Evolutionary conservation across 1,140 invertebrate genomes (phyloP), one percentile per base, ranked within the genome.

Genomic region (Drosophila miranda): DNA sequence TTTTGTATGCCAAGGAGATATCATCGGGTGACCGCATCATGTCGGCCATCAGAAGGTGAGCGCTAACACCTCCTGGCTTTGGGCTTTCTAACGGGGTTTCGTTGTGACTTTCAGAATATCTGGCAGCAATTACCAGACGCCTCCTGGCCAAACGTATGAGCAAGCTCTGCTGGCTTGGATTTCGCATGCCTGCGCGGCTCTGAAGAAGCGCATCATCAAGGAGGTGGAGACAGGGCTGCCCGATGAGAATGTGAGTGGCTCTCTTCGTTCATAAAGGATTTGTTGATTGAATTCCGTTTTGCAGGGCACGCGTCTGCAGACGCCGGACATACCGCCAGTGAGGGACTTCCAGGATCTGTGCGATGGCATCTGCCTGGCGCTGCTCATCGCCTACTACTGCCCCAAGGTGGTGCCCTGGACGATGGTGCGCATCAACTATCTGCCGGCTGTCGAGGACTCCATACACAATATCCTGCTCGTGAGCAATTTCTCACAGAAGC

Each of bases 401-500:
- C 97, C 98, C 3, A 94, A 96, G 66, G 95, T 96, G 77, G 91
- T 99, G 64, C 94, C 95, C 46, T 95, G 97, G 93, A 93, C 92
- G 56, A 93, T 94, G 53, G 94, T 96, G 58, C 93, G 94, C 45
- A 93, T 95, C 7, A 95, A 94, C 66, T 94, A 95, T 87, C 93
- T 95, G 90, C 94, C 94, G n/a, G 92, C 92, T 11, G 90, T 91
- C 9, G 90, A 92, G 62, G 98, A 99, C 91, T 98, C 97, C 56
- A 93, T 99, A 68, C 96, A 98, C 92, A 99, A 99, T 92, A 94
- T 99, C 26, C 94, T 96, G 77, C 93, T 99, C 74, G 95, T 99
- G 45, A 94, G 96, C 87, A 94, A 95, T 77, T 99, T 99, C 92
- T 99, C 97, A 91, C 92, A 93, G 71, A 93, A 94, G 90, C 93